Base-by-base conservation (phyloP, 2,888 invertebrate genomes). In the Troglohyphantes excavatus region DNA sequence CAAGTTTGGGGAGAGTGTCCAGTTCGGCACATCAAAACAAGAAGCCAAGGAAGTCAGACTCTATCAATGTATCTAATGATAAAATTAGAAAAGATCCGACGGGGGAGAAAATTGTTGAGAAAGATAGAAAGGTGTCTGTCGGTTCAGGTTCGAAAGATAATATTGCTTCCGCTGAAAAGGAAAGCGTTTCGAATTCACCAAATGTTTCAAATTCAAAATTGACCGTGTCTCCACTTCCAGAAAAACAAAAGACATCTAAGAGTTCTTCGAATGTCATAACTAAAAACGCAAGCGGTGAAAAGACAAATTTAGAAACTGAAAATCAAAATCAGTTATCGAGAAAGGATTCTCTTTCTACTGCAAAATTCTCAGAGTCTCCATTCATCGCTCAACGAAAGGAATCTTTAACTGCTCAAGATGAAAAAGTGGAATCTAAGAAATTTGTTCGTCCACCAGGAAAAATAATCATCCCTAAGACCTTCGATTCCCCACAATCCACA, bases 41-140 rank as follows among this genome's bases (percentile, higher is more conserved):
- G 39, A 91, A 90, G 43, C 82, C 89, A 9, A 88, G 46, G 33
- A 91, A 89, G 11, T 85, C 85, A 6, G 70, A 78, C 29, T 85
- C 85, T 33, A 6, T 65, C 11, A 83, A 82, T 63, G 39, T 61
- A 26, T 13, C n/a, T 17, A 72, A 27, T 17, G 61, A 79, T 43
- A 17, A 23, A 26, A 26, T 59, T 39, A 63, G 76, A 92, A 94
- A 96, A 91, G 96, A 96, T 91, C 94, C 96, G 92, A 95, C 96
- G 91, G 95, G 95, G 92, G 96, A 95, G 92, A 92, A 91, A 92
- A 72, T 91, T 90, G 26, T 63, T 21, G 84, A 84, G 27, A 84
- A 84, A 17, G 73, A 73, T 23, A 72, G 59, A 23, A 19, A 65
- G 9, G 21, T 19, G 23, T 13, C 19, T 6, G 43, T 13, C 39